A percentile compares a stretch with the other conserved stretches of the same genome.
Evolutionary conservation across 1,140 invertebrate species (phyloP).

Genomic region (Drosophila parvula): DNA sequence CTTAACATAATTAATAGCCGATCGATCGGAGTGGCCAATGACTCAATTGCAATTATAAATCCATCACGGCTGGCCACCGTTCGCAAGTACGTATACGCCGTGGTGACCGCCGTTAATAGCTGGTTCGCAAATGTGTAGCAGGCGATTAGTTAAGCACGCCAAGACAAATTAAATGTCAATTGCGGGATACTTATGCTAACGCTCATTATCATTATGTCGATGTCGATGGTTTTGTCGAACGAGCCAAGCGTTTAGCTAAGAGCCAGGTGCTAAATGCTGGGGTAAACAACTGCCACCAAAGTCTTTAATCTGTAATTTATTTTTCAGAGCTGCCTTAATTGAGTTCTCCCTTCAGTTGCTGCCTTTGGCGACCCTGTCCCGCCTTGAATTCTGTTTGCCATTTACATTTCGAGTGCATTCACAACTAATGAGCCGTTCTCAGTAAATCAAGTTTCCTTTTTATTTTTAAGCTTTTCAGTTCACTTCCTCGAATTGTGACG

Average conservation of each 20-base stretch:
- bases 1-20: constrained; percentile 67
- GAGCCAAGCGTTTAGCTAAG: constrained; percentile 14
- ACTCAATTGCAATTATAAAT: constrained; percentile 72
- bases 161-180: constrained; percentile 79
- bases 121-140: constrained; percentile 15
- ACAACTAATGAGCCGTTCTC: constrained; percentile 12
- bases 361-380: constrained; percentile 16
- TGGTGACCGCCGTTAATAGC: constrained; percentile 15
- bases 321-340: constrained; percentile 46
- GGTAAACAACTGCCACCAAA: constrained; percentile 10
- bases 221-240: constrained; percentile 24
- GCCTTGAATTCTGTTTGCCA: constrained; percentile 63
- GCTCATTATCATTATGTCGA: constrained; percentile 39
- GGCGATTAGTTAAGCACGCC: constrained; percentile 44
- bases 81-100: constrained; percentile 38
- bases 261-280: constrained; percentile 39
- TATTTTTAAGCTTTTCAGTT: constrained; percentile 33
- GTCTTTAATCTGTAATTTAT: constrained; percentile 9
- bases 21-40: constrained; percentile 28
- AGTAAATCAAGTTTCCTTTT: constrained; percentile 53
- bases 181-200: constrained; percentile 41
- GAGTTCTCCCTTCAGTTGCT: constrained; percentile 25
- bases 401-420: constrained; percentile 58
- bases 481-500: constrained; percentile 26
- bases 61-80: constrained; percentile 42